These are phyloP conservation scores for Chiridota heheva DNA, from an alignment of 35 echinoderm and acorn worm species.

Conservation along the genomic window DNA sequence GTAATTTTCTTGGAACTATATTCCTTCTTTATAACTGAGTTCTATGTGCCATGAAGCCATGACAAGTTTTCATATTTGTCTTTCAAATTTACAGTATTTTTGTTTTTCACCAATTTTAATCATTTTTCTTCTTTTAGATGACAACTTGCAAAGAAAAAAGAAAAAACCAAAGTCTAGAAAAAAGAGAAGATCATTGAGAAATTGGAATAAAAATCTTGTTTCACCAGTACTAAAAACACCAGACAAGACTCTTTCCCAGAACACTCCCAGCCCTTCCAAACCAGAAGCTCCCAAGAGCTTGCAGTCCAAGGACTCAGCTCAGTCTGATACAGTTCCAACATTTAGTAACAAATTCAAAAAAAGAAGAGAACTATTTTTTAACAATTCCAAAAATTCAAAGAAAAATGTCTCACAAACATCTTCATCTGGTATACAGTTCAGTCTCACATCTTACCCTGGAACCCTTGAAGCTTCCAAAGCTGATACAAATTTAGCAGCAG, in stretches of 20 bases:
- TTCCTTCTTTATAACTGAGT: too few relatives aligned
- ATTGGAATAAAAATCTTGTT: too few relatives aligned
- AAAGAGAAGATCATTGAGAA: neutral
- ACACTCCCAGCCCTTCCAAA: neutral
- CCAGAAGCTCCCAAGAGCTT: too few relatives aligned
- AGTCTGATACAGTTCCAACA: slow-evolving; percentile 23
- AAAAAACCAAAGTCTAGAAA: neutral
- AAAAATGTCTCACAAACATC: neutral
- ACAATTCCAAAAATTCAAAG: neutral
- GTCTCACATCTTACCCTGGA: neutral
- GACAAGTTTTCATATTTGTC: too few relatives aligned
- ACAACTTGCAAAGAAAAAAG: neutral
- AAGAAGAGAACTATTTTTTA: neutral
- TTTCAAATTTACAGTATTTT: neutral
- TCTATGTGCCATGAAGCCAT: too few relatives aligned
- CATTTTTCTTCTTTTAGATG: neutral
- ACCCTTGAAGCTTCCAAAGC: neutral
- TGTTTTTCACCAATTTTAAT: neutral
- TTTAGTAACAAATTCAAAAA: slow-evolving; percentile 23
- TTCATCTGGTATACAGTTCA: neutral
- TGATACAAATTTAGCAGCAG: neutral
- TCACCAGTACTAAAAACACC: too few relatives aligned
- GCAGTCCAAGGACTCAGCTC: too few relatives aligned
- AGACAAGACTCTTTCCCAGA: neutral
- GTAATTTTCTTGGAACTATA: too few relatives aligned